Evolutionary conservation across 2,888 invertebrate genomes (phyloP).

Genomic region (Minunthozetes semirufus): DNA sequence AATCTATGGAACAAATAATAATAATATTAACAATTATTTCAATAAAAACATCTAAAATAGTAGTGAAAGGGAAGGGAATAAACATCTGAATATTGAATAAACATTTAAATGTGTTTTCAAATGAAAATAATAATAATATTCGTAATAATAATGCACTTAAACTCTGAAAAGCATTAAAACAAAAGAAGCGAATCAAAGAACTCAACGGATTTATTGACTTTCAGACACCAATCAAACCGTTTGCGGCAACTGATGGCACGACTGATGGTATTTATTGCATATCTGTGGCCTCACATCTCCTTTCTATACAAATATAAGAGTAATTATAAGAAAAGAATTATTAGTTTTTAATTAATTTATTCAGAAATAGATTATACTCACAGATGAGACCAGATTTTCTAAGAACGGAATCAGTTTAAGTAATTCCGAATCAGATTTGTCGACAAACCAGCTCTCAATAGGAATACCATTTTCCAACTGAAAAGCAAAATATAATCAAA

Average conservation of each 20-base stretch:
- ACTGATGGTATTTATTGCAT: slow-evolving; percentile 54
- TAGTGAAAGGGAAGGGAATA: not conserved
- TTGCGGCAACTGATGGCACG: not conserved
- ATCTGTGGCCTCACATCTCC: slow-evolving; percentile 89
- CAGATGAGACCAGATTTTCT: slow-evolving; percentile 72
- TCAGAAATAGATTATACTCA: slow-evolving; percentile 49
- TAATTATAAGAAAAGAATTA: not conserved
- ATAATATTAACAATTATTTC: too few relatives aligned
- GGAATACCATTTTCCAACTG: slow-evolving; percentile 92
- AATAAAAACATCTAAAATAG: too few relatives aligned
- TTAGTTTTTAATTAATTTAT: not conserved
- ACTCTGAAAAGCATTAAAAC: not conserved
- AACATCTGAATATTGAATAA: not conserved
- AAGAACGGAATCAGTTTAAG: slow-evolving; percentile 85
- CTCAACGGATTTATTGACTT: not conserved
- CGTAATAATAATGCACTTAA: slow-evolving; percentile 17
- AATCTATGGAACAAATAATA: too few relatives aligned
- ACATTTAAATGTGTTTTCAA: not conserved
- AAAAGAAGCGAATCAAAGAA: not conserved
- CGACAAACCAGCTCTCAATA: slow-evolving; percentile 94
- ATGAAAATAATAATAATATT: not conserved
- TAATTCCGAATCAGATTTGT: slow-evolving; percentile 77
- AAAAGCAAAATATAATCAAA: slow-evolving; percentile 45
- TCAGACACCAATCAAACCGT: not conserved
- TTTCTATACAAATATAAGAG: slow-evolving; percentile 57